Conservation (phyloP, 2,113 vertebrate species). For the Hemiscyllium ocellatum region DNA sequence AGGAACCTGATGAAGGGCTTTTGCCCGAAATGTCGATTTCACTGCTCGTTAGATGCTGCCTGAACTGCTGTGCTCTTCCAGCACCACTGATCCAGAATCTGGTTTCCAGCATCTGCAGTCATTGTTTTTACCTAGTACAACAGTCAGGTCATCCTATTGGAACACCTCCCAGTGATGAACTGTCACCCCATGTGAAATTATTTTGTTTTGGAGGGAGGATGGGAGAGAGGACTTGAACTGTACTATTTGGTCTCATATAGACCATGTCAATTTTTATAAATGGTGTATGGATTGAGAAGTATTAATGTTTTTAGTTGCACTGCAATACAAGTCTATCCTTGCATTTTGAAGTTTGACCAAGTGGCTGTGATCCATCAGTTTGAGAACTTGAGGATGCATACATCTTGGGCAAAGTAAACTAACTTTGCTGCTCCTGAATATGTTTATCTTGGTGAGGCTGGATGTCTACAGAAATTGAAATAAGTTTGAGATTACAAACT, state of each 20-base stretch:
- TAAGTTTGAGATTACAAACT: neutral
- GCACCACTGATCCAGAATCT: too few species aligned
- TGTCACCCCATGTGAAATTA: neutral
- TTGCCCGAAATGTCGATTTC: too few species aligned
- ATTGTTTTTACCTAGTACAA: too few species aligned
- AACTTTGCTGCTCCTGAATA: neutral
- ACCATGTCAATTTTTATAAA: neutral
- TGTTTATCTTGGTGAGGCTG: too few species aligned
- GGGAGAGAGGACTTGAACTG: neutral
- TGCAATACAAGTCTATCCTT: neutral
- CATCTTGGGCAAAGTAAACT: too few species aligned
- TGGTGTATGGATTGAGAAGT: neutral
- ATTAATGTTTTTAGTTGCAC: neutral
- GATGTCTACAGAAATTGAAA: neutral
- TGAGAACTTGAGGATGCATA: neutral
- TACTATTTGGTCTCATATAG: neutral
- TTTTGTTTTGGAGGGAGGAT: neutral
- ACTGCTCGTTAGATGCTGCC: too few species aligned
- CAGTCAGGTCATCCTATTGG: neutral
- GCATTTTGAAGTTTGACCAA: neutral
- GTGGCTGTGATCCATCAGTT: neutral
- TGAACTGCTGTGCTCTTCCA: too few species aligned
- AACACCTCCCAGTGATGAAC: neutral
- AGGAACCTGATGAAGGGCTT: too few species aligned
- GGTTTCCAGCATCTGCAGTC: too few species aligned